phyloP scores from a whole-genome alignment of 2,888 invertebrate genomes.

The Cyclophora albipunctata region DNA sequence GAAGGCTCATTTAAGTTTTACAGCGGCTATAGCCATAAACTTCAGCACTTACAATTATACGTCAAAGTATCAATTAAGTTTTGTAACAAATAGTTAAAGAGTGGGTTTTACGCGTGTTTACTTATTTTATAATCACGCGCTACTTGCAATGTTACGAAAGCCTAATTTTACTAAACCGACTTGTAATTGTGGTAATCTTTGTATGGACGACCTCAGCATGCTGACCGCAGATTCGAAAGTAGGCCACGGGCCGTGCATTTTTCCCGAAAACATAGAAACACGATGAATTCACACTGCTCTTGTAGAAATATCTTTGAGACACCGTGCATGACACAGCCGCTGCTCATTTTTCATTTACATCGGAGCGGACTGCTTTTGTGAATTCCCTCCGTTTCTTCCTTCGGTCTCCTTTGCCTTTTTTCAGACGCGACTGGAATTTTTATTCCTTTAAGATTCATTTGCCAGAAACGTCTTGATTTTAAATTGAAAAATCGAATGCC shows the following conservation, averaged over 20 bases:
- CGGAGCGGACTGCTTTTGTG: constrained; percentile 15
- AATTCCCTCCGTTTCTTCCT: constrained; percentile 14
- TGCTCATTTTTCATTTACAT: constrained; percentile 20
- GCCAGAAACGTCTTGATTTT: constrained; percentile 8
- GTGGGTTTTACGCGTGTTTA: too few species aligned
- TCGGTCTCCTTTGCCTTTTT: constrained; percentile 8
- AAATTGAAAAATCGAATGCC: constrained; percentile 13
- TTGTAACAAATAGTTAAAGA: background rate
- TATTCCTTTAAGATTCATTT: constrained; percentile 5
- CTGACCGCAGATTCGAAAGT: constrained; percentile 49
- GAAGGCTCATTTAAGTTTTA: background rate
- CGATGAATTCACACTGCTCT: constrained; percentile 13
- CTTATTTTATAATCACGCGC: too few species aligned
- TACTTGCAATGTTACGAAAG: too few species aligned
- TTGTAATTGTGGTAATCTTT: background rate
- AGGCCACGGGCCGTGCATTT: constrained; percentile 36
- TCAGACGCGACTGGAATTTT: constrained; percentile 9
- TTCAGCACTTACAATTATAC: background rate
- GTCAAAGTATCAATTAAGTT: background rate
- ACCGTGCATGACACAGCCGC: constrained; percentile 13
- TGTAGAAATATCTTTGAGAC: constrained; percentile 17
- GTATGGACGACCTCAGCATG: constrained; percentile 41
- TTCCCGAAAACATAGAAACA: constrained; percentile 17
- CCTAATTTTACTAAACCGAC: too few species aligned
- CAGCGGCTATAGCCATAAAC: background rate